Conservation (phyloP, 2,797 vertebrate genomes). For the Tiaroga cobitis region DNA sequence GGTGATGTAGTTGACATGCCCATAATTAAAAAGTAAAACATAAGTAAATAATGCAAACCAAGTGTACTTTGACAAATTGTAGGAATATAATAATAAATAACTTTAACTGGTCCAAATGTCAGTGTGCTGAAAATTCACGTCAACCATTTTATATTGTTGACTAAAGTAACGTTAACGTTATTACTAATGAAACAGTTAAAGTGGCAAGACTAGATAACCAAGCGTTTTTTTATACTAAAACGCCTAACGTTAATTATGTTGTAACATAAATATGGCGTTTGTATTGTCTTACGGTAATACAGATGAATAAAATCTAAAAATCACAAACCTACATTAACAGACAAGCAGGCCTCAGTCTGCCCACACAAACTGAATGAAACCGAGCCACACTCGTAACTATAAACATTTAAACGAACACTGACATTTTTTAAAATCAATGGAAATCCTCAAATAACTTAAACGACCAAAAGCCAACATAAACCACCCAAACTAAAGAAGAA, state of each 20-base stretch:
- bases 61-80: no score
- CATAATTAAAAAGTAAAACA: not conserved
- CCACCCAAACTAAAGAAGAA: accelerated
- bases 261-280: not conserved
- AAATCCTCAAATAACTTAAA: not conserved
- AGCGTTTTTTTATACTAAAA: not conserved
- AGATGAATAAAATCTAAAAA: not conserved
- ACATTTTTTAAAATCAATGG: accelerated
- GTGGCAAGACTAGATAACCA: not conserved
- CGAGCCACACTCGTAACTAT: not conserved
- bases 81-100: no score
- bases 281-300: not conserved
- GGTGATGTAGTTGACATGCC: not conserved
- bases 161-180: not conserved
- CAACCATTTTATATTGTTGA: no score
- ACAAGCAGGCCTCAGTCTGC: not conserved
- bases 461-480: not conserved
- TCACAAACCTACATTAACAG: not conserved
- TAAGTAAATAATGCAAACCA: no score
- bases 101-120: no score
- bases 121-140: no score
- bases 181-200: not conserved
- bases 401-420: not conserved
- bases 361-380: not conserved
- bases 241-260: accelerated